Conservation (phyloP, 2,113 vertebrate genomes). For the Eretmochelys imbricata region DNA sequence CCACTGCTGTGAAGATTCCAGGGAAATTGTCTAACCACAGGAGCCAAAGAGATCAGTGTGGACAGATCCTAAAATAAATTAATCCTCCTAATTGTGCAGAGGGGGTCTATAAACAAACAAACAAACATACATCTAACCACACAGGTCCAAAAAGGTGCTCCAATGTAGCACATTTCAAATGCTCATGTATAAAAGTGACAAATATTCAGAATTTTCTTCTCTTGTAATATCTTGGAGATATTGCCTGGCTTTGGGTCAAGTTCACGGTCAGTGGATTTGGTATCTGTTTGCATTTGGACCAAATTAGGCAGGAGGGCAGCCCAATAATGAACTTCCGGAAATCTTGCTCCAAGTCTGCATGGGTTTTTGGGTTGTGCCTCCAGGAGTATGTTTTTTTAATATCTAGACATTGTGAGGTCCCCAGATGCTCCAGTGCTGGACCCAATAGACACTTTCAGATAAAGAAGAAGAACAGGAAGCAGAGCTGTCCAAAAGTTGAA, state of each 20-base stretch:
- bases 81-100: background rate
- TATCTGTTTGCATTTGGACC: background rate
- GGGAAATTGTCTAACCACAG: background rate
- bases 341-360: background rate
- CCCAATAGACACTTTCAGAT: background rate
- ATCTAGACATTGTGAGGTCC: background rate
- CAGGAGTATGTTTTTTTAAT: background rate
- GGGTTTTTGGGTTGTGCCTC: background rate
- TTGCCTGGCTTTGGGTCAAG: background rate
- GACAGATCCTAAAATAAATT: background rate
- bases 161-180: background rate
- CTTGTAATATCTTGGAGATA: background rate
- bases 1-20: background rate
- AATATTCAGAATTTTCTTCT: background rate
- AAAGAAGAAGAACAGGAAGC: background rate
- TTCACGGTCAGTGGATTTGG: background rate
- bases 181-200: background rate
- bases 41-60: background rate
- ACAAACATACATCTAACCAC: background rate
- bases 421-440: background rate
- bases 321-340: background rate
- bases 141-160: background rate
- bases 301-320: background rate
- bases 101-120: background rate
- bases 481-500: background rate